A percentile compares a stretch with the other conserved stretches of the same genome.
Evolutionary conservation across 2,113 vertebrate genomes (phyloP).

Genomic region (Mionectes macconnelli): DNA sequence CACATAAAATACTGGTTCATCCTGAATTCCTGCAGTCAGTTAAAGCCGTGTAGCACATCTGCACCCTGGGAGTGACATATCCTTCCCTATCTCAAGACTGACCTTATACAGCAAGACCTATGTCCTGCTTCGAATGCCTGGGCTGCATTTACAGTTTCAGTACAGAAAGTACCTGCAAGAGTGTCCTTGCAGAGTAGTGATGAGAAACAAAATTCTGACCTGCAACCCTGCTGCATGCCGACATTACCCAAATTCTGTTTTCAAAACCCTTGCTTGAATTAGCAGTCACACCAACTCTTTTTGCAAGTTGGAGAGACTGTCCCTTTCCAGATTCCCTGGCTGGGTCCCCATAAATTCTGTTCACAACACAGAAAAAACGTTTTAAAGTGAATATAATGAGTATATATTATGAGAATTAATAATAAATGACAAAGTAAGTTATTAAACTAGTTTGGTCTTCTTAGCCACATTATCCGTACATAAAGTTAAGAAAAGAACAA

Average conservation of each 20-base stretch:
- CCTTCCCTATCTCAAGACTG: background rate
- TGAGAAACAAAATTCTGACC: background rate
- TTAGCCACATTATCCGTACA: background rate
- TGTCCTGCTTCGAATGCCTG: accelerated
- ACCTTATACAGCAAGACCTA: background rate
- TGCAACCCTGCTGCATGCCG: background rate
- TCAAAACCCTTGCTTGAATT: background rate
- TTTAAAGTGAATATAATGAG: background rate
- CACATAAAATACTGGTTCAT: background rate
- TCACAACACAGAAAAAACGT: background rate
- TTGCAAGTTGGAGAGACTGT: background rate
- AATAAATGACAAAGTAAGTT: background rate
- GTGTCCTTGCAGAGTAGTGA: background rate
- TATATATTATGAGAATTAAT: background rate
- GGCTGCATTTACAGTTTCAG: background rate
- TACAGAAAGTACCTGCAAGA: background rate
- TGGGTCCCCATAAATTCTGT: background rate
- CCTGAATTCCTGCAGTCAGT: background rate
- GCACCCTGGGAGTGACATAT: background rate
- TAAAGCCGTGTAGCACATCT: background rate
- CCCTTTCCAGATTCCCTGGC: background rate
- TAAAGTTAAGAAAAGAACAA: background rate
- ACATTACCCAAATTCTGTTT: background rate
- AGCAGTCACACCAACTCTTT: background rate
- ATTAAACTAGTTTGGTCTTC: background rate